Conservation (phyloP, 2,113 vertebrate genomes). For the Notarius lentiginosus region DNA sequence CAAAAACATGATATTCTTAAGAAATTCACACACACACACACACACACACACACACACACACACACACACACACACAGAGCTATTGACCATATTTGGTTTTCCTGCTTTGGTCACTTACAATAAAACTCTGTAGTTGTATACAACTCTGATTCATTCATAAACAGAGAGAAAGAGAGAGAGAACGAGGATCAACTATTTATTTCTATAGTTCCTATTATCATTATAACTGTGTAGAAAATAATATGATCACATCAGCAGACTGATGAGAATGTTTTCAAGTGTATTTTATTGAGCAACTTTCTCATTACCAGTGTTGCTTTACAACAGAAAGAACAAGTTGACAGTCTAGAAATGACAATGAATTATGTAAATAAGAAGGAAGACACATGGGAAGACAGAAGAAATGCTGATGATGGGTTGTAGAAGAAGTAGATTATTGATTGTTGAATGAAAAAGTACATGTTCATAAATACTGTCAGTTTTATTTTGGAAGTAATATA, state of each 20-base stretch:
- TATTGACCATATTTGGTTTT: conserved; percentile 1
- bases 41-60: not conserved
- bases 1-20: not conserved
- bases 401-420: not conserved
- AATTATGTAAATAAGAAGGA: not conserved
- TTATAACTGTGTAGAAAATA: not conserved
- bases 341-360: not conserved
- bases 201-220: not conserved
- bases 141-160: not conserved
- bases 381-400: not conserved
- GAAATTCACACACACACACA: not conserved
- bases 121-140: not conserved
- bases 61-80: not conserved
- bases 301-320: not conserved
- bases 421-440: not conserved
- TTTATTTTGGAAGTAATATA: not conserved
- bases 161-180: not conserved
- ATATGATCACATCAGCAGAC: not conserved
- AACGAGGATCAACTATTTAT: not conserved
- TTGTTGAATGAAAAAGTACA: not conserved
- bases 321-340: not conserved
- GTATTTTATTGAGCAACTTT: not conserved
- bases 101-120: not conserved
- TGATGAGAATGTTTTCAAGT: not conserved
- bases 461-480: not conserved